phyloP scores from a whole-genome alignment of 2,888 invertebrate species.

The Rhynchonema sp. region DNA sequence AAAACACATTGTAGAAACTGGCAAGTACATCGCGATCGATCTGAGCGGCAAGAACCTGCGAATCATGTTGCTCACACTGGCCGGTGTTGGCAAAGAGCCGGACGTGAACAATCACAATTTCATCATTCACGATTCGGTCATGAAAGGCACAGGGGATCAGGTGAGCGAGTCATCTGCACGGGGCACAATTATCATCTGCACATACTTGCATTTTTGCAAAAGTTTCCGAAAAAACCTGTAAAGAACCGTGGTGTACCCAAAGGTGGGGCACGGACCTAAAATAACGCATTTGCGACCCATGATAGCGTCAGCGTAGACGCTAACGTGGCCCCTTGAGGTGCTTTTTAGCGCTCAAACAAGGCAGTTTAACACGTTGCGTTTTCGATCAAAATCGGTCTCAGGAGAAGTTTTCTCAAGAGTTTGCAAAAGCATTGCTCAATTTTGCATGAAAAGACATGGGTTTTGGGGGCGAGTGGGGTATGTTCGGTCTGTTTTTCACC shows the following conservation, averaged over 20 bases:
- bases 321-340: not conserved
- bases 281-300: too few species aligned
- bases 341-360: too few species aligned
- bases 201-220: not conserved
- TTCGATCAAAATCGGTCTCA: too few species aligned
- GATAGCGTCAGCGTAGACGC: not conserved
- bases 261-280: too few species aligned
- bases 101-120: conserved; percentile 19
- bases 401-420: too few species aligned
- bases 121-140: conserved; percentile 22
- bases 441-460: too few species aligned
- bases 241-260: not conserved
- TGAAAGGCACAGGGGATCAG: conserved; percentile 28
- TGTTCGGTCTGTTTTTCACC: too few species aligned
- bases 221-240: not conserved
- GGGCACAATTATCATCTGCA: not conserved
- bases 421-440: too few species aligned
- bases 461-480: too few species aligned
- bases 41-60: conserved; percentile 26
- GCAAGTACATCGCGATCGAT: conserved; percentile 27
- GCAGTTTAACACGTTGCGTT: too few species aligned
- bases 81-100: conserved; percentile 15
- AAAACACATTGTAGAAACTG: conserved; percentile 15
- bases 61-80: conserved; percentile 21
- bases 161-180: too few species aligned